Base-by-base conservation (phyloP, 1,140 invertebrate species). In the Aplysia californica region DNA sequence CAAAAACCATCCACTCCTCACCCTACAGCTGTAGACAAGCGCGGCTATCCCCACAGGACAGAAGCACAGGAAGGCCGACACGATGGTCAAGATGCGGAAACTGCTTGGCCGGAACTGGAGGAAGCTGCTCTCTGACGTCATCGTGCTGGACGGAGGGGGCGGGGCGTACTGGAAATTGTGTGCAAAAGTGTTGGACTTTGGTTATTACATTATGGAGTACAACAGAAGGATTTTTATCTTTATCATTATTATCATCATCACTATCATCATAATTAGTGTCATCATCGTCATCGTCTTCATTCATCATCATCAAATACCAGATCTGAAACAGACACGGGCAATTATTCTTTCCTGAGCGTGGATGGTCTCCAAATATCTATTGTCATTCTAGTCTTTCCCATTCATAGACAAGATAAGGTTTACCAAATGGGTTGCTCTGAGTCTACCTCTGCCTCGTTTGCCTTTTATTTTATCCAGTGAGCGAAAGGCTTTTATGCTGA, bases 1-100 rank as follows among this genome's bases (percentile, higher is more conserved):
- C n/a, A n/a, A n/a, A n/a, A n/a, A n/a, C n/a, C n/a, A n/a, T n/a
- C n/a, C n/a, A n/a, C n/a, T n/a, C n/a, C 75, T 38, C 56, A 80
- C 79, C 75, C 66, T 72, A 41, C 65, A 80, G 18, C 75, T 69
- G 72, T 80, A 80, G n/a, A 61, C 73, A 41, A 80, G 67, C 2
- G 79, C 69, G 3, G 79, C 72, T 1, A 80, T 65, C 6, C 79
- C 79, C 1, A 77, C 79, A 31, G 79, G 79, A 61, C 75, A 77
- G 59, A 61, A 80, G 29, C 79, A 80, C 18, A 74, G 65, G 35
- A 80, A 71, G 55, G 75, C 70, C 0, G 79, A 26, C 21, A 80
- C 26, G 15, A 58, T 29, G 23, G 79, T 18, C 31, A 80, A 38
- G 3, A 29, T n/a, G n/a, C 58, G 26, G 50, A 75, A 68, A 55